Percentiles rank a stretch among this genome's conserved stretches.
Evolutionary conservation across 2,797 vertebrate genomes (phyloP).

Genomic region (Chloroceryle amazona): DNA sequence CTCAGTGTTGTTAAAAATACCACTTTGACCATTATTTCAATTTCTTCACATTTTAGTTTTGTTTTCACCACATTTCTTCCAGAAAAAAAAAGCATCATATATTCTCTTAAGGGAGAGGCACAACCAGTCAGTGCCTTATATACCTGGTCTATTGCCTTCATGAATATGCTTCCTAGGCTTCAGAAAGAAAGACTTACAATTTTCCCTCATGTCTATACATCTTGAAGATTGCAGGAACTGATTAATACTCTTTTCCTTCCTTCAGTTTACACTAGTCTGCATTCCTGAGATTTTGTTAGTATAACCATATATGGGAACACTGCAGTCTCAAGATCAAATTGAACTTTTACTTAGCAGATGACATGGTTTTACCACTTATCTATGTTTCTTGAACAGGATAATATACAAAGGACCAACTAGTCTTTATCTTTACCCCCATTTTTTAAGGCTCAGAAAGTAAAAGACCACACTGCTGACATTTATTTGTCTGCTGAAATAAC

Average conservation of each 20-base stretch:
- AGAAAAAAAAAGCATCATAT: background rate
- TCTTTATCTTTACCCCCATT: background rate
- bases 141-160: background rate
- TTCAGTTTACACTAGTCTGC: background rate
- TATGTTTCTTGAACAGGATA: background rate
- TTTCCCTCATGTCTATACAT: background rate
- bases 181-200: background rate
- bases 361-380: background rate
- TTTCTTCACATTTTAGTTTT: background rate
- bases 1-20: background rate
- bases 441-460: background rate
- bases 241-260: background rate
- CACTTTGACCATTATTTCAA: background rate
- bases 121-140: background rate
- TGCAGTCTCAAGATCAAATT: background rate
- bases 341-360: background rate
- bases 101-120: background rate
- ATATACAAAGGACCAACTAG: background rate
- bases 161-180: background rate
- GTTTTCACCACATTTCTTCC: background rate
- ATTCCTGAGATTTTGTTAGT: background rate
- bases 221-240: background rate
- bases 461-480: background rate
- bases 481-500: background rate
- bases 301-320: background rate